Evolutionary conservation across 2,113 vertebrate genomes (phyloP).

Genomic region (Panthera leo): DNA sequence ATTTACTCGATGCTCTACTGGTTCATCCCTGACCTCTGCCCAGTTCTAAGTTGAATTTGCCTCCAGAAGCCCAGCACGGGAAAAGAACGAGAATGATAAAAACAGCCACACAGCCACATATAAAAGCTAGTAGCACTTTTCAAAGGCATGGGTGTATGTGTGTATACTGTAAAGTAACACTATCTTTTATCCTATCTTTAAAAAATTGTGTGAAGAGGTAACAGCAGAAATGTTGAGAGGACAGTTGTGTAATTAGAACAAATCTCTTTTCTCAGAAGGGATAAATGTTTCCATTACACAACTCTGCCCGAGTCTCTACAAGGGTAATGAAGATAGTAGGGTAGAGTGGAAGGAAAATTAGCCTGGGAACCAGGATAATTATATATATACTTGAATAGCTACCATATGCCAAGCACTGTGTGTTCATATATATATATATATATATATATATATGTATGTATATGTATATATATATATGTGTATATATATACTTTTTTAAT

Average conservation of each 20-base stretch:
- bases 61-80: background rate
- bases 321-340: background rate
- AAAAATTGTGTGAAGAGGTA: background rate
- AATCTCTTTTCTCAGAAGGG: background rate
- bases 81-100: background rate
- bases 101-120: background rate
- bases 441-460: no score
- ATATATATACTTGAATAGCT: no score
- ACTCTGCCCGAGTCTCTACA: constrained; percentile 12
- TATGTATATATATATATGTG: no score
- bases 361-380: background rate
- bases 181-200: background rate
- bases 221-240: background rate
- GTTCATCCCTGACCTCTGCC: background rate
- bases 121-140: background rate
- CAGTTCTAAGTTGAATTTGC: background rate
- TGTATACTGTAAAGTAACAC: background rate
- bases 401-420: no score
- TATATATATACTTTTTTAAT: no score
- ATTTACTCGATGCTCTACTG: background rate
- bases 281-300: background rate
- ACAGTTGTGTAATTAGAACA: constrained; percentile 33
- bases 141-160: background rate
- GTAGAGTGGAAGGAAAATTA: background rate
- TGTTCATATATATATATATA: no score